Percentiles rank a stretch among this genome's conserved stretches.
These are phyloP conservation scores for Nycticebus coucang DNA, from an alignment of 2,113 vertebrate species.

Conservation along the genomic window DNA sequence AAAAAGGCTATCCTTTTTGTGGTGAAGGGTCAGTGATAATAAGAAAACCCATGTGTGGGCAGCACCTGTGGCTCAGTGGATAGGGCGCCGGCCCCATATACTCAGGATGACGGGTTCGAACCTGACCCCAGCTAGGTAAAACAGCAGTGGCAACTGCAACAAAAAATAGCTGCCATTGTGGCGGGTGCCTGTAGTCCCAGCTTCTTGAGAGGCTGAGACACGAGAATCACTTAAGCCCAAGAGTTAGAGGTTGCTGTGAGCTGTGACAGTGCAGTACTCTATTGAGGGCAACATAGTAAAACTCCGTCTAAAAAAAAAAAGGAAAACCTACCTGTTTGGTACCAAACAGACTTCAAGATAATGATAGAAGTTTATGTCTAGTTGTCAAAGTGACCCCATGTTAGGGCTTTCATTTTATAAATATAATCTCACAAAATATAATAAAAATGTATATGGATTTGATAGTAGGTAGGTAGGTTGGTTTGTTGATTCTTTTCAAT, in stretches of 20 bases:
- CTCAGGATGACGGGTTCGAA: no score
- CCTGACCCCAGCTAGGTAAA: no score
- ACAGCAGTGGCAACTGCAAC: no score
- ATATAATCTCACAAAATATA: neutral
- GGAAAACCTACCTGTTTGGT: neutral
- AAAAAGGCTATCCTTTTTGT: neutral
- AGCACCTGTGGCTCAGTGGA: no score
- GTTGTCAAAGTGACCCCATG: neutral
- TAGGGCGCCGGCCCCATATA: no score
- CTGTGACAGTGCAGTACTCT: no score
- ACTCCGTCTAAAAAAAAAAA: neutral
- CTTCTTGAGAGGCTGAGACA: no score
- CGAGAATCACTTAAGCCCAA: no score
- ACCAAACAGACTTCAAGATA: neutral
- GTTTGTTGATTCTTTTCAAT: neutral
- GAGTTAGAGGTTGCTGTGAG: no score
- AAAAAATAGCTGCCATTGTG: no score
- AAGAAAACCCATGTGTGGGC: neutral
- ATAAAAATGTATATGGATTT: neutral
- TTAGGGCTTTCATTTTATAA: neutral
- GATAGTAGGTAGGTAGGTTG: neutral
- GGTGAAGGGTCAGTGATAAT: neutral
- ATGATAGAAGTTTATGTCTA: neutral
- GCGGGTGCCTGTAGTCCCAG: no score
- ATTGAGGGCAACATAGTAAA: no score